These are phyloP conservation scores for Trissoscelio sp. DNA, from an alignment of 2,888 invertebrate genomes.

Conservation along the genomic window DNA sequence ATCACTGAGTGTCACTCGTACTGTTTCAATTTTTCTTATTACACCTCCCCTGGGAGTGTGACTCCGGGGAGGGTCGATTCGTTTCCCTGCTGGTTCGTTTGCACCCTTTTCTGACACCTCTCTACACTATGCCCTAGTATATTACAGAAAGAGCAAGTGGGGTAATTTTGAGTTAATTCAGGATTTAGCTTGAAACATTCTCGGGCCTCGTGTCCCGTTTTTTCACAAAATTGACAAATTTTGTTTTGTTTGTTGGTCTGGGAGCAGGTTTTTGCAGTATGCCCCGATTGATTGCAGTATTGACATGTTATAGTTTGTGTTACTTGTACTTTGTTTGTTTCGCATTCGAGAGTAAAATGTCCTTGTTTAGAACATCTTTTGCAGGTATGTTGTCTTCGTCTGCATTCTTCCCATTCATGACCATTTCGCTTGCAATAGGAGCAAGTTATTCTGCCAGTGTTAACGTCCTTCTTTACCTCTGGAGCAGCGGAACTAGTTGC, in stretches of 20 bases:
- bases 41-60: not conserved
- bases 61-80: constrained; percentile 7
- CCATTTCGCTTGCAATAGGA: constrained; percentile 24
- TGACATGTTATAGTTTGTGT: constrained; percentile 10
- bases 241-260: not conserved
- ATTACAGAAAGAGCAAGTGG: constrained; percentile 19
- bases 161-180: constrained; percentile 1
- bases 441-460: constrained; percentile 7
- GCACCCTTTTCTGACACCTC: constrained; percentile 1
- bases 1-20: not conserved
- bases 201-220: not conserved
- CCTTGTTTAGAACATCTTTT: constrained; percentile 1
- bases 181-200: constrained; percentile 49
- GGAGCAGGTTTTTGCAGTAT: constrained; percentile 35
- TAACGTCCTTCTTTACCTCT: no score
- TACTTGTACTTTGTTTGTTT: not conserved
- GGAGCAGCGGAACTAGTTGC: no score
- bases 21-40: constrained; percentile 3
- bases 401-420: constrained; percentile 6
- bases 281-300: constrained; percentile 13
- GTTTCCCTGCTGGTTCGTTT: constrained; percentile 11
- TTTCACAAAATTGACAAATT: constrained; percentile 39
- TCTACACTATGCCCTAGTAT: constrained; percentile 7
- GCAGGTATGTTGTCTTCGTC: not conserved
- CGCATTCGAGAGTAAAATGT: constrained; percentile 22